phyloP scores from a whole-genome alignment of 2,113 vertebrate genomes.

The Prinia subflava region DNA sequence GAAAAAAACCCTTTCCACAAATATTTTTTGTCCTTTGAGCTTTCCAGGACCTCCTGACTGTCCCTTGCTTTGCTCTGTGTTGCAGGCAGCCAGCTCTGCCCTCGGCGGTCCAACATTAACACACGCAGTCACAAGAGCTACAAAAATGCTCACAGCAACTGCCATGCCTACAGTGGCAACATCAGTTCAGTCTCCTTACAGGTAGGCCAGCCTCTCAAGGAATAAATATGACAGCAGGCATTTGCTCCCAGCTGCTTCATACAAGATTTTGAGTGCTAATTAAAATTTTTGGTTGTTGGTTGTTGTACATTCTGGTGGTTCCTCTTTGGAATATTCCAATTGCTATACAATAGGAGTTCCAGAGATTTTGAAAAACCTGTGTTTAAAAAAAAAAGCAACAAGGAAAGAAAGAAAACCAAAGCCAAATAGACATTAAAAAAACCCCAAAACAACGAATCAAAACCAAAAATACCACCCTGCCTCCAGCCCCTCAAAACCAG shows the following conservation, averaged over 20 bases:
- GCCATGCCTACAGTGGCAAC: constrained; percentile 98
- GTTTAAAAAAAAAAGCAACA: background rate
- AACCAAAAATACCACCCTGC: background rate
- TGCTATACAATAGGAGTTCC: background rate
- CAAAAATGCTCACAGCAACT: constrained; percentile 98
- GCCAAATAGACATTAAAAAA: background rate
- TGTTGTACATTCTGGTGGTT: background rate
- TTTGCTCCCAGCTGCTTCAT: background rate
- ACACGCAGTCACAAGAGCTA: constrained; percentile 96
- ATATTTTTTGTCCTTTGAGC: background rate
- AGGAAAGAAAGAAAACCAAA: background rate
- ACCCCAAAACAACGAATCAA: accelerated
- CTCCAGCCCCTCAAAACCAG: background rate
- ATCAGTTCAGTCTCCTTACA: constrained; percentile 97
- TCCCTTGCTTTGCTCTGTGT: background rate
- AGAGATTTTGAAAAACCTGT: background rate
- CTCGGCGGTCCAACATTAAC: constrained; percentile 95
- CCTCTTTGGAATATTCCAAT: background rate
- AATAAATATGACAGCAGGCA: background rate
- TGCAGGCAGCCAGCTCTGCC: constrained; percentile 93
- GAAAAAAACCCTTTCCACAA: background rate
- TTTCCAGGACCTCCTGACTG: background rate
- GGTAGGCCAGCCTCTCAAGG: constrained; percentile 69
- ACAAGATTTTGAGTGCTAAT: background rate
- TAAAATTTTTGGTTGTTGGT: background rate